Conservation (phyloP, 2,888 invertebrate species). For the Cordilura impudica region DNA sequence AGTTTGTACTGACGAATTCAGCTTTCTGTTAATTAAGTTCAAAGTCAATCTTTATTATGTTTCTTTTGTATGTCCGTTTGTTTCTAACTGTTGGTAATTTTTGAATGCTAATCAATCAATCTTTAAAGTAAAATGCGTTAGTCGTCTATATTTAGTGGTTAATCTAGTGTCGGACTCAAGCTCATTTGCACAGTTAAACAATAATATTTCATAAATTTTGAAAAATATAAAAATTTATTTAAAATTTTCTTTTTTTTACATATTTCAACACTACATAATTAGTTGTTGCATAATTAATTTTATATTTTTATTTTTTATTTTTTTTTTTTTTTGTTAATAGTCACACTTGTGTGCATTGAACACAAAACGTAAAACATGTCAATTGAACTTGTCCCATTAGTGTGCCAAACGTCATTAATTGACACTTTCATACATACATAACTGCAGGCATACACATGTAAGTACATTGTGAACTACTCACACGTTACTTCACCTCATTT, state of each 20-base stretch:
- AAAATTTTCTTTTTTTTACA: neutral
- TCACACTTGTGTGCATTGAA: no score
- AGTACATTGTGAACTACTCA: neutral
- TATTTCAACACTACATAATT: neutral
- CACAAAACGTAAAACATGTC: conserved; percentile 51
- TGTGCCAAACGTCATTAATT: conserved; percentile 62
- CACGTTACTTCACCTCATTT: conserved; percentile 43
- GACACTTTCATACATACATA: conserved; percentile 51
- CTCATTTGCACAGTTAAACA: no score
- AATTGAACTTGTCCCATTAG: conserved; percentile 62
- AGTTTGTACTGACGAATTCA: no score
- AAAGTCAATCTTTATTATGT: no score
- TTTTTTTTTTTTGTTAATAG: no score
- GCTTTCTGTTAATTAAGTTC: no score
- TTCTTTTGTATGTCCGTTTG: no score
- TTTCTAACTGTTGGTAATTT: no score
- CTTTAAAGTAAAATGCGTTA: no score
- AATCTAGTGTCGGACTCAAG: no score
- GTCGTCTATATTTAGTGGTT: no score
- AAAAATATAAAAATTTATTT: neutral
- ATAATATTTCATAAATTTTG: neutral
- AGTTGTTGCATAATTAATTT: neutral
- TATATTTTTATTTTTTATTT: neutral
- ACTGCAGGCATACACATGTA: conserved; percentile 45
- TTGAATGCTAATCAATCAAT: no score